Evolutionary conservation across 2,113 vertebrate genomes (phyloP).

Genomic region (Galeopterus variegatus): DNA sequence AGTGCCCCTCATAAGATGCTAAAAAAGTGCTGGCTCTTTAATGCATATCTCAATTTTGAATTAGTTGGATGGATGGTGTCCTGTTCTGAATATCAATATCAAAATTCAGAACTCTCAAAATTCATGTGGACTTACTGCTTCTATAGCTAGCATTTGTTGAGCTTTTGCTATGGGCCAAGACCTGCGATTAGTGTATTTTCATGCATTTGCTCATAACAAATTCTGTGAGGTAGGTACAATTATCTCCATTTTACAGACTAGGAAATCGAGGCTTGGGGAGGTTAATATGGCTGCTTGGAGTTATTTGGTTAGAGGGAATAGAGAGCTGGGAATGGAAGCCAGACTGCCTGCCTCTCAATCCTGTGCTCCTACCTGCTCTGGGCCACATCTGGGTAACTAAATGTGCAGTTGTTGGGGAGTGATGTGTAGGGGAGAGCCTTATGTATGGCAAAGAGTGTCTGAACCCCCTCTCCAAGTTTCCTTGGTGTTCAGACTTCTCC

Average conservation of each 20-base stretch:
- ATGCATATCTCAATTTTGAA: background rate
- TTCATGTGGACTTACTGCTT: background rate
- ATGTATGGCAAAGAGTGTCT: background rate
- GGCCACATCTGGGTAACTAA: background rate
- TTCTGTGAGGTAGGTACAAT: background rate
- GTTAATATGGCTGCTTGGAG: background rate
- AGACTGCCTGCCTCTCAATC: background rate
- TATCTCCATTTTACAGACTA: background rate
- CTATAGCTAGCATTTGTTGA: background rate
- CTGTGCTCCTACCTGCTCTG: background rate
- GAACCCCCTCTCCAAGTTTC: background rate
- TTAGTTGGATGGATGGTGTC: background rate
- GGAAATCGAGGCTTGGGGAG: background rate
- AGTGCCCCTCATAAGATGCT: background rate
- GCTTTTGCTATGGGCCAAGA: background rate
- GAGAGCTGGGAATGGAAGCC: background rate
- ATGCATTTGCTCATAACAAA: background rate
- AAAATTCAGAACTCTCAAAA: constrained; percentile 18
- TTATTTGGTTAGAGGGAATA: background rate
- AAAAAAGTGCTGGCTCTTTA: background rate
- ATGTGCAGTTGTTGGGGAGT: no score
- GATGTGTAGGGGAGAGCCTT: background rate
- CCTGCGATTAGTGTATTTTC: background rate
- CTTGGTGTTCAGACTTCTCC: background rate
- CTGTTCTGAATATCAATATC: background rate